Base-by-base conservation (phyloP, 2,888 invertebrate genomes). In the Platycheirus albimanus region DNA sequence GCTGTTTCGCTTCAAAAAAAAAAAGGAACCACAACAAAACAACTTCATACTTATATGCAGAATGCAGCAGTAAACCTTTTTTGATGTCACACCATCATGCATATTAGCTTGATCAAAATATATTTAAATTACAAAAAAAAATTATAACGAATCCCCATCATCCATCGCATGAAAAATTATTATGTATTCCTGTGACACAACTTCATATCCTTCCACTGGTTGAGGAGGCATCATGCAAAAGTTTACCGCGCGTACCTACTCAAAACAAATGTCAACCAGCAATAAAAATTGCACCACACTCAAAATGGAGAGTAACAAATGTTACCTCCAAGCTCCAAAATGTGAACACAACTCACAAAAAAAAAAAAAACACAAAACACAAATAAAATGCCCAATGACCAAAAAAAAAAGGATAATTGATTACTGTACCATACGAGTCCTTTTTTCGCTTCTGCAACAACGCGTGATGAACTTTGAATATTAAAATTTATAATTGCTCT, bases 381-480 rank as follows among this genome's bases (percentile, higher is more conserved):
- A 56, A 78, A 47, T 47, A 64, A 77, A 83, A 58, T 64, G 67
- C 41, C 67, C 72, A 76, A 72, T 76, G 67, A 52, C 52, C 49
- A 36, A 72, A 63, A 83, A 63, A 83, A 80, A 71, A 77, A 67
- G 83, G 83, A 83, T 83, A 83, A 83, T 83, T 83, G 83, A 83
- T 83, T 83, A 83, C 83, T 78, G 72, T 83, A 83, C 49, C 78
- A 67, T 78, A 78, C 69, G 83, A 83, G 83, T 83, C 67, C 56
- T 78, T 72, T 83, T 83, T 78, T 69, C 72, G 78, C 63, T 61
- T 64, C 63, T 71, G 69, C 72, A 74, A 72, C 83, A 83, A 83
- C 83, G 78, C 67, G 83, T 83, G 83, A 83, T 83, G 83, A 83
- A 83, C 83, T 83, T 83, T 83, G 83, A 83, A 83, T 83, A 83